Evolutionary conservation across 2,113 vertebrate genomes (phyloP), one percentile per base, ranked within the genome.

Genomic region (Microtus pennsylvanicus): DNA sequence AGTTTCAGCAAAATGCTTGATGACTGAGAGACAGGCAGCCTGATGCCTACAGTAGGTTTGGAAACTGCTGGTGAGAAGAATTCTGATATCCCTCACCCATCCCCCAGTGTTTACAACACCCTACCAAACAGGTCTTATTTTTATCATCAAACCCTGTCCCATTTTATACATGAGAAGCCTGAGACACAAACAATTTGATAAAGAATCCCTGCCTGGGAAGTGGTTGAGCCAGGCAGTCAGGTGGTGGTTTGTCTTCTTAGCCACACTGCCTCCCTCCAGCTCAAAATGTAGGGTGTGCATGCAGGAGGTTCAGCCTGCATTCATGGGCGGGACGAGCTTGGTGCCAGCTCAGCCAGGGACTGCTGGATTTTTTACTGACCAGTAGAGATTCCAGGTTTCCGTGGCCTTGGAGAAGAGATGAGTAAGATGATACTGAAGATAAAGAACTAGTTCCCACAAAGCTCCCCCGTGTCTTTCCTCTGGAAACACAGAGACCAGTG

Each of bases 151-250:
- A 1, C 5, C 4, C 3, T 81, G 21, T 14, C 13, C 63, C 82
- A 65, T 80, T 88, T 96, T 89, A 86, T 67, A 86, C 76, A 17
- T 42, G 69, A 72, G 65, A 90, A 94, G 45, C 70, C 26, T 52
- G 87, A 96, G 89, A 7, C 50, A 11, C n/a, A 74, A 50, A 11
- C 55, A 38, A 81, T 77, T 89, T 69, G 78, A 28, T 35, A 45
- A 91, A 24, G 58, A 70, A 70, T 67, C 26, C 3, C 14, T 17
- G 30, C 42, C 24, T 22, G 58, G 33, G 21, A 35, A 81, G 26
- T 63, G 74, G 33, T 61, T 1, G 1, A 76, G 33, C 30, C n/a
- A 86, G 87, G 88, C 7, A 58, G 42, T 58, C 33, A 67, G 61
- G 35, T 38, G 90, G 92, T 74, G 67, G 42, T 63, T 42, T 24